These are phyloP conservation scores for Philonicus albiceps DNA, from an alignment of 2,888 invertebrate species.

Conservation along the genomic window DNA sequence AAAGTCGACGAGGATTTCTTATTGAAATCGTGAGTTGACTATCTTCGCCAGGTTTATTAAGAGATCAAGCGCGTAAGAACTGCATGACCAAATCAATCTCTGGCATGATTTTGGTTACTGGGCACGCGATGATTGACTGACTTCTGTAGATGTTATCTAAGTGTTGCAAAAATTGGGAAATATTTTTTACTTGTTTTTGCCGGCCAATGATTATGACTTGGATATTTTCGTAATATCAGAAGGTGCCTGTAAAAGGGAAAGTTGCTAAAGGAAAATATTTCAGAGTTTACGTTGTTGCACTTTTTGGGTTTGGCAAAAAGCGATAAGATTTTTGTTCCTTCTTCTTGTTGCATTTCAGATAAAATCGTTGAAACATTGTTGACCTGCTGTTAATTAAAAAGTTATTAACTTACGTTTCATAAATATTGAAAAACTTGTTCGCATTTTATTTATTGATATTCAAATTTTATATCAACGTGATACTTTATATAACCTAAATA, in stretches of 20 bases:
- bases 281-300: neutral
- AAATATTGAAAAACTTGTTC: neutral
- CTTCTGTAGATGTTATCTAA: neutral
- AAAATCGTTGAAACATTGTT: neutral
- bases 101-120: neutral
- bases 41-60: neutral
- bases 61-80: constrained; percentile 12
- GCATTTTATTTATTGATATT: neutral
- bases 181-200: neutral
- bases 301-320: neutral
- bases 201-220: neutral
- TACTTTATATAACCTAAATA: neutral
- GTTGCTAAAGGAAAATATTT: neutral
- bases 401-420: neutral
- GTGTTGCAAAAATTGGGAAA: constrained; percentile 13
- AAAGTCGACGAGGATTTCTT: neutral
- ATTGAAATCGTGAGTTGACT: constrained; percentile 13
- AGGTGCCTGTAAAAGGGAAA: neutral
- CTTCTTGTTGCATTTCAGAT: neutral
- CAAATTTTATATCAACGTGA: no score
- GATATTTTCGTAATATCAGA: neutral
- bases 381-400: neutral
- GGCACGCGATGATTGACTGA: neutral
- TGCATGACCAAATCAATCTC: neutral
- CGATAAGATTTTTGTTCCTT: neutral